Evolutionary conservation across 2,888 invertebrate species (phyloP), one percentile per base, ranked within the genome.

Genomic region (Yponomeuta evonymella): DNA sequence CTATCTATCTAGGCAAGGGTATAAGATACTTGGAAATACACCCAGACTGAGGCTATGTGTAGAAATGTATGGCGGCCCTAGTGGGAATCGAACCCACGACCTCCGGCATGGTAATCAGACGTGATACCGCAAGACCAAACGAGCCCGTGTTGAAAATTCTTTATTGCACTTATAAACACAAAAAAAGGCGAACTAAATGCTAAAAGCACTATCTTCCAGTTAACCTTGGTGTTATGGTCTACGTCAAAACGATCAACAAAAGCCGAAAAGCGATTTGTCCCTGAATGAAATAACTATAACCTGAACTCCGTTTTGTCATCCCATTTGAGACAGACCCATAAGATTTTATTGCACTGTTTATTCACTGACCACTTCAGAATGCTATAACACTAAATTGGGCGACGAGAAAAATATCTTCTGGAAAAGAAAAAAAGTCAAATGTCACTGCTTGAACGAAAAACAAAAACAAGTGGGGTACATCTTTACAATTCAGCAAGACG

Each of bases 361-460:
- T 58, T 58, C 51, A 58, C 51, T 58, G 51, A 58, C 51, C 51
- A 58, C 51, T 58, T 58, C 51, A 58, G 51, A 58, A 58, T 58
- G 51, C 51, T 15, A 58, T 58, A 58, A 58, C 51, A 9, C 51
- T 58, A 58, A 58, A 58, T 58, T 15, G 51, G 12, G 12, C 2
- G 12, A 15, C 15, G 51, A 58, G 51, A 58, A 58, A 58, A 58
- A 58, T 58, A 58, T 15, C 51, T 58, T 58, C 15, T 15, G 51
- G 51, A 51, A 51, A 58, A 12, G 8, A 58, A 58, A 58, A 58
- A 58, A 58, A 58, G 51, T 12, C 51, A 58, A 58, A 58, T 58
- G 51, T 58, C 15, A 58, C 15, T 12, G 51, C 51, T 58, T 12
- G 12, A 12, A 58, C 51, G 15, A 3, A 58, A 58, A 58, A 58